A percentile compares a stretch with the other conserved stretches of the same genome.
Evolutionary conservation across 2,113 vertebrate species (phyloP).

Genomic region (Agelaius tricolor): DNA sequence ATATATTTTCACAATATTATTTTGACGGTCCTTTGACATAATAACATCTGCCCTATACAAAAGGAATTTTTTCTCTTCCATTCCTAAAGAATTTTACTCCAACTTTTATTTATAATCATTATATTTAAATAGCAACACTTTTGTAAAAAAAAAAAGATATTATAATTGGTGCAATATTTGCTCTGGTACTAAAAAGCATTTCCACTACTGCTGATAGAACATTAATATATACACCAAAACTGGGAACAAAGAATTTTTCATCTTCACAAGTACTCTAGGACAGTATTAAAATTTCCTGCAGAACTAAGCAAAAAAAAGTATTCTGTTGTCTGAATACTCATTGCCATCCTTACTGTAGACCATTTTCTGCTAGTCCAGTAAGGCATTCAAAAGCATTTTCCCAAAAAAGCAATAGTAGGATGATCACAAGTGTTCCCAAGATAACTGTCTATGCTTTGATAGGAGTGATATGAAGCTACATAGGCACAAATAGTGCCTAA

Average conservation of each 20-base stretch:
- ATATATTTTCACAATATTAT: not conserved
- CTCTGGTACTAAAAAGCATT: not conserved
- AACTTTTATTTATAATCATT: not conserved
- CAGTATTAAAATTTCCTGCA: not conserved
- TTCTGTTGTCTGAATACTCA: not conserved
- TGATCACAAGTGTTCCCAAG: not conserved
- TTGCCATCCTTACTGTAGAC: not conserved
- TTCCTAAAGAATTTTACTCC: not conserved
- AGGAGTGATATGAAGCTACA: not conserved
- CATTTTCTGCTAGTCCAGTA: not conserved
- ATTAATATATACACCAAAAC: not conserved
- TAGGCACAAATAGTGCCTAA: not conserved
- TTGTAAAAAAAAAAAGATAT: not conserved
- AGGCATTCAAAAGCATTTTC: not conserved
- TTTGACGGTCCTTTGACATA: not conserved
- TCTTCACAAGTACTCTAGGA: not conserved
- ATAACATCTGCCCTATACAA: not conserved
- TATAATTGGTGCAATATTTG: not conserved
- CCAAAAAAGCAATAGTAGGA: not conserved
- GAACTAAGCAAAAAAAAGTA: not conserved
- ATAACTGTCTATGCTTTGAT: not conserved
- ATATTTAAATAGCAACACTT: not conserved
- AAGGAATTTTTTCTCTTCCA: not conserved
- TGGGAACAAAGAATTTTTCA: not conserved
- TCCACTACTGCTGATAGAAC: not conserved